Conservation (phyloP, 37 sponge, comb jelly and placozoan species). For the Hormiphora californensis region DNA sequence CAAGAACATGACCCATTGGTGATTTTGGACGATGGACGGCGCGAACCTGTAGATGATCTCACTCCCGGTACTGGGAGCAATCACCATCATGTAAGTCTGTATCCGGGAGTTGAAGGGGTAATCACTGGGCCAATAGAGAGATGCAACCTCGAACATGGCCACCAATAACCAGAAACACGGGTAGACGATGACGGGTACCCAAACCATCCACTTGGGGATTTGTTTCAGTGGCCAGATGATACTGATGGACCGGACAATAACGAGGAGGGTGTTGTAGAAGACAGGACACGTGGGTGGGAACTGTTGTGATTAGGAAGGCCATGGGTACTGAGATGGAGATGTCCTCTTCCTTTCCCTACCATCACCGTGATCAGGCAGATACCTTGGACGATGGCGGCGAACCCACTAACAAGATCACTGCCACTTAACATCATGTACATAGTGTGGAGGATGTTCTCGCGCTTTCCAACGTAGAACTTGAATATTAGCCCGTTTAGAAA, state of each 20-base stretch:
- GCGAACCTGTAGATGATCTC: not conserved
- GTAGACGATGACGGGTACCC: not conserved
- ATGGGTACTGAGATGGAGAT: not conserved
- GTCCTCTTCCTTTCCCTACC: not conserved
- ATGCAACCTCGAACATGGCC: not conserved
- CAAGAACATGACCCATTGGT: not conserved
- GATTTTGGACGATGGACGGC: not conserved
- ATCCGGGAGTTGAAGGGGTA: not conserved
- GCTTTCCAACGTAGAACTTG: constrained; percentile 38
- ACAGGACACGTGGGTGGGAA: constrained; percentile 21
- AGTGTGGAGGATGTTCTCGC: constrained; percentile 41
- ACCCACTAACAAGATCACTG: not conserved
- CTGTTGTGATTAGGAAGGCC: constrained; percentile 22
- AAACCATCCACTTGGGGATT: not conserved
- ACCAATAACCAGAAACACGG: not conserved
- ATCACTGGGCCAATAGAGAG: not conserved
- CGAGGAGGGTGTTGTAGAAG: constrained; percentile 34
- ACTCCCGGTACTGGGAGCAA: constrained; percentile 18
- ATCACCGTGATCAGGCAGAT: not conserved
- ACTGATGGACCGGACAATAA: constrained; percentile 21
- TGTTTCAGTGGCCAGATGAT: constrained; percentile 51
- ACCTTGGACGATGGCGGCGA: constrained; percentile 26
- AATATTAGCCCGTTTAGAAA: constrained; percentile 8
- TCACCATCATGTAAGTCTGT: constrained; percentile 3
- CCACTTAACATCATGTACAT: constrained; percentile 49